Evolutionary conservation across 1,140 invertebrate species (phyloP).

Genomic region (Neoseiulus cucumeris): DNA sequence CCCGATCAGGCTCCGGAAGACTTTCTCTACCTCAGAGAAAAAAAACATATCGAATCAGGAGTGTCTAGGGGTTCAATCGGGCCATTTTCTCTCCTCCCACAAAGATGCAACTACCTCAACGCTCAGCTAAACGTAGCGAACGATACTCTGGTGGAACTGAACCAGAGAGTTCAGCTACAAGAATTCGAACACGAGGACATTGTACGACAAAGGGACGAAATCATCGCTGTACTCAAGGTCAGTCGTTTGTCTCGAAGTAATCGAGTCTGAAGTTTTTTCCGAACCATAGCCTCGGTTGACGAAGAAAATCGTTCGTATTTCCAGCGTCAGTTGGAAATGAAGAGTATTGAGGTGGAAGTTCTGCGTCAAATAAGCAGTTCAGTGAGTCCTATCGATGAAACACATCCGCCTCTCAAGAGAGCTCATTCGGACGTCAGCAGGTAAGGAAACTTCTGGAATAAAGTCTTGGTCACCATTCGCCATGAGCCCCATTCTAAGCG

Average conservation of each 20-base stretch:
- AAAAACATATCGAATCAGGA: too few species aligned
- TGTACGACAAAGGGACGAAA: background rate
- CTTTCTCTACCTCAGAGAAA: too few species aligned
- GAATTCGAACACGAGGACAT: background rate
- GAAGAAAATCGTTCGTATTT: background rate
- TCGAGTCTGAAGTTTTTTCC: background rate
- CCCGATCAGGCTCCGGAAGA: too few species aligned
- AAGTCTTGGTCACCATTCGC: background rate
- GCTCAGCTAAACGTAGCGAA: background rate
- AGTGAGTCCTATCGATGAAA: background rate
- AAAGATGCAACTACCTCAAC: background rate
- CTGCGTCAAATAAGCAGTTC: background rate
- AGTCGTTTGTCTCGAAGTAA: background rate
- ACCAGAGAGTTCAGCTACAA: background rate
- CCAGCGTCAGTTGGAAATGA: background rate
- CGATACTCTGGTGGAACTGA: background rate
- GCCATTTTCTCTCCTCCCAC: background rate
- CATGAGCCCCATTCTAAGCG: background rate
- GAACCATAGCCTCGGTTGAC: background rate
- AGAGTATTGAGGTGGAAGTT: background rate
- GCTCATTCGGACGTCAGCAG: slow-evolving; percentile 3
- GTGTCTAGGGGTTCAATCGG: too few species aligned
- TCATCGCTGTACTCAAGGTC: background rate
- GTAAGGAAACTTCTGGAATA: background rate
- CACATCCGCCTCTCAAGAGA: background rate